Base-by-base conservation (phyloP, 1,140 invertebrate species). In the Tribolium madens region DNA sequence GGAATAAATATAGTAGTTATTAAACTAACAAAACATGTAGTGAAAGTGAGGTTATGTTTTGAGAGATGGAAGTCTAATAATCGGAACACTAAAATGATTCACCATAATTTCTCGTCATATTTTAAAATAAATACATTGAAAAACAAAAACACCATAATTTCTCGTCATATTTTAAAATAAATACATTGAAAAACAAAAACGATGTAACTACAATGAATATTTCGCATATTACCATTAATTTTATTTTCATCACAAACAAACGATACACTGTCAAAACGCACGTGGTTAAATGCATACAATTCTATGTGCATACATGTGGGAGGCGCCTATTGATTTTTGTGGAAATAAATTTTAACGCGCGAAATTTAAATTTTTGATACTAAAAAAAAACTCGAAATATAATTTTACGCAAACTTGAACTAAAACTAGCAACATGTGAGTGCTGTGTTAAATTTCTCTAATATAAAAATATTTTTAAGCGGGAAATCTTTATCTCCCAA, bases 11-110 rank as follows among this genome's bases (percentile, higher is more conserved):
- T 47, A 9, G 46, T 3, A 3, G 10, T 47, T 47, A 1, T 5
- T 17, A 57, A 18, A 26, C 0, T 21, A n/a, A 42, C 33, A 42
- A 42, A n/a, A 9, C 36, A 42, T 42, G 18, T 9, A 57, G 7
- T 6, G 17, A 64, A 64, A 64, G 57, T 64, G 26, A 15, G 57
- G 57, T 64, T 64, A 64, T 64, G 57, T 64, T 33, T 31, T 7
- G 9, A 26, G 31, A 33, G 5, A 42, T 3, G 36, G 1, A 5
- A 1, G 21, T 4, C 21, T 3, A 26, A 3, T 4, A 26, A 26
- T 3, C 21, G 6, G 3, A 26, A 26, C 2, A 26, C 21, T 26
- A 26, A 26, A 26, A 5, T n/a, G n/a, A n/a, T n/a, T n/a, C n/a
- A n/a, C n/a, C n/a, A n/a, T n/a, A n/a, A n/a, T n/a, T n/a, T n/a